Evolutionary conservation across 92 coral and sea anemone species (phyloP).

Genomic region (Desmophyllum pertusum): DNA sequence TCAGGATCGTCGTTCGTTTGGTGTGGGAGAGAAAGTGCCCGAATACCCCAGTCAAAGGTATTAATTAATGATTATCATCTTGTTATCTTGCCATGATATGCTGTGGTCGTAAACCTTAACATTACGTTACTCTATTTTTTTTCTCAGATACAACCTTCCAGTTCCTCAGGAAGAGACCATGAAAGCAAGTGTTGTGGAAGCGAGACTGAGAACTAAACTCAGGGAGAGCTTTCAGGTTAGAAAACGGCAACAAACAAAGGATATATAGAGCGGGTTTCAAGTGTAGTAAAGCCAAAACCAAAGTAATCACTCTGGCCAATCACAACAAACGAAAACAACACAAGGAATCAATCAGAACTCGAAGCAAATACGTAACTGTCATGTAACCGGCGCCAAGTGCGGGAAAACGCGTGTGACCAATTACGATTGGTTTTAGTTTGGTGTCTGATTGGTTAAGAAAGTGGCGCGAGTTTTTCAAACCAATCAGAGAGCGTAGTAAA

Average conservation of each 20-base stretch:
- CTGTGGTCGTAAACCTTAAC: not conserved
- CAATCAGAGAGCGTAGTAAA: no score
- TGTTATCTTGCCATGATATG: not conserved
- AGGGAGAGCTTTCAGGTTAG: slow-evolving; percentile 84
- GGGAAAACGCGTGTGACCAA: no score
- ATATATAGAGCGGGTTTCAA: no score
- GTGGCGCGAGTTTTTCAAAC: no score
- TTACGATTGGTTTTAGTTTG: no score
- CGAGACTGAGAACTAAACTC: slow-evolving; percentile 73
- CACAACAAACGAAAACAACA: no score
- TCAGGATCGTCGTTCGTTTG: slow-evolving; percentile 86
- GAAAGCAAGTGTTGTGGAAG: slow-evolving; percentile 85
- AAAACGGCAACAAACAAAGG: not conserved
- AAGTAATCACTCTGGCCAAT: no score
- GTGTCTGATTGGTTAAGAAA: no score
- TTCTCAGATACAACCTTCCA: slow-evolving; percentile 72
- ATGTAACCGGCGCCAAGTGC: no score
- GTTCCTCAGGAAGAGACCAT: slow-evolving; percentile 73
- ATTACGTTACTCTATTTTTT: not conserved
- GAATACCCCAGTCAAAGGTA: slow-evolving; percentile 86
- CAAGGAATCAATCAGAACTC: no score
- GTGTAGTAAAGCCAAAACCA: no score
- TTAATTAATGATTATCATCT: not conserved
- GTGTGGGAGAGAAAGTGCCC: slow-evolving; percentile 65
- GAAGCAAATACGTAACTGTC: no score